These are phyloP conservation scores for Nerophis lumbriciformis DNA, from an alignment of 2,113 vertebrate genomes.

Conservation along the genomic window DNA sequence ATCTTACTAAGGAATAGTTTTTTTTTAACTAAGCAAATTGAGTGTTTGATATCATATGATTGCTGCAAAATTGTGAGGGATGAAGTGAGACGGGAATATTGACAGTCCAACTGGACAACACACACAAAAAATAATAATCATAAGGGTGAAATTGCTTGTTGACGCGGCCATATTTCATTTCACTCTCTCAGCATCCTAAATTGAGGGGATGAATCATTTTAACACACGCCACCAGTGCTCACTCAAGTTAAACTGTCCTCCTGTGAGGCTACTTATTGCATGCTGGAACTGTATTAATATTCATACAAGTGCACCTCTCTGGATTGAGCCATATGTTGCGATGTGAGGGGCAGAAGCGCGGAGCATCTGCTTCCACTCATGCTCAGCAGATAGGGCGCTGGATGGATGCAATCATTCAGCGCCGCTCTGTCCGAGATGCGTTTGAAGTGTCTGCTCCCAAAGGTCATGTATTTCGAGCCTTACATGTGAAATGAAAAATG, in stretches of 20 bases:
- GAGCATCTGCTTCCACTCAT: constrained; percentile 38
- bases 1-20: neutral
- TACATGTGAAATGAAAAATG: neutral
- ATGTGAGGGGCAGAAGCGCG: constrained; percentile 18
- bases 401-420: constrained; percentile 6
- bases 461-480: neutral
- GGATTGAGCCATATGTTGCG: constrained; percentile 48
- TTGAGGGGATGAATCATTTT: constrained; percentile 41
- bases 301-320: constrained; percentile 34
- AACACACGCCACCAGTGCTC: constrained; percentile 39
- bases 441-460: neutral
- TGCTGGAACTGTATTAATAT: constrained; percentile 48
- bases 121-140: constrained; percentile 46
- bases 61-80: constrained; percentile 3
- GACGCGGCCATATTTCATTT: constrained; percentile 42
- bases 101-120: constrained; percentile 23
- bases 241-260: constrained; percentile 36
- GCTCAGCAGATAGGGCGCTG: constrained; percentile 23
- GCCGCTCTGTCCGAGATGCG: neutral
- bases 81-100: constrained; percentile 11
- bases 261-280: constrained; percentile 24
- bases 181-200: constrained; percentile 19
- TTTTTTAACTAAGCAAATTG: neutral
- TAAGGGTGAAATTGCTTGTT: constrained; percentile 40
- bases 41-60: neutral